A percentile compares a stretch with the other conserved stretches of the same genome.
Conservation (phyloP, 2,113 vertebrate genomes). For the Sceloporus undulatus region DNA sequence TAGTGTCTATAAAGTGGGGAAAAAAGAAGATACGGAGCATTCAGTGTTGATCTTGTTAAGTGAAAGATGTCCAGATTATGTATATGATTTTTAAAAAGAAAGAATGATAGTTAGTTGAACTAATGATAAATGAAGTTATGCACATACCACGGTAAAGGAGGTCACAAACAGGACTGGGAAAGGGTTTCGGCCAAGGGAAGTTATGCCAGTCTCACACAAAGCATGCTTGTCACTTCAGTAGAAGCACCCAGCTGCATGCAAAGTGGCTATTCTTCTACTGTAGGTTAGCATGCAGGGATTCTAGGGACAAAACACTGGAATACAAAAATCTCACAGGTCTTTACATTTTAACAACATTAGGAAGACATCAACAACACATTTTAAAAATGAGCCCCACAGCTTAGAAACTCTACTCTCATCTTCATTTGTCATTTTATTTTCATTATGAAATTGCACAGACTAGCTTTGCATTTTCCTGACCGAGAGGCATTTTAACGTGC, state of each 20-base stretch:
- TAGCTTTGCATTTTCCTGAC: conserved; percentile 7
- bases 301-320: conserved; percentile 82
- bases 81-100: background rate
- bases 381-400: background rate
- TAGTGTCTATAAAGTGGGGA: conserved; percentile 85
- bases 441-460: conserved; percentile 7
- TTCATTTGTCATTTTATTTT: background rate
- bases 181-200: conserved; percentile 77
- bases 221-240: conserved; percentile 76
- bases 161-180: conserved; percentile 75
- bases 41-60: rapidly evolving
- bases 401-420: conserved; percentile 26
- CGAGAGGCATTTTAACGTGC: conserved; percentile 25
- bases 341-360: conserved; percentile 55
- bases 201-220: conserved; percentile 74
- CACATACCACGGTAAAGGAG: conserved; percentile 85
- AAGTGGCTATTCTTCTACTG: conserved; percentile 83
- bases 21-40: conserved; percentile 42
- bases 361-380: conserved; percentile 38
- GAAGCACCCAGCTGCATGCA: conserved; percentile 86
- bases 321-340: conserved; percentile 82
- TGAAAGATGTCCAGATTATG: rapidly evolving
- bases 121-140: conserved; percentile 67
- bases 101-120: conserved; percentile 62
- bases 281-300: conserved; percentile 89